Conservation (phyloP, 2,113 vertebrate genomes). For the Crotalus horridus region DNA sequence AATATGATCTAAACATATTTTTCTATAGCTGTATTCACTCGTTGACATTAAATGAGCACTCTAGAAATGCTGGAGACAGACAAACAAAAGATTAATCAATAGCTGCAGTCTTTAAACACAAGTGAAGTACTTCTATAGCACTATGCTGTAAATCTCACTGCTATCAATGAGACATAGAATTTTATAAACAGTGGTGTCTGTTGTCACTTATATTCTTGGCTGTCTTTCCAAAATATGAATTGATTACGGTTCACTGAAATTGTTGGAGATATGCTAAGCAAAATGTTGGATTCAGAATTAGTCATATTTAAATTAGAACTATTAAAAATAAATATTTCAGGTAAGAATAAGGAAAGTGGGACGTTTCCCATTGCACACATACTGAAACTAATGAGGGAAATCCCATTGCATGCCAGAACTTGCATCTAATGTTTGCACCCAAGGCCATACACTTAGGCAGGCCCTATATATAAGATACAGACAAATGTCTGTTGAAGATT, state of each 20-base stretch:
- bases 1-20: background rate
- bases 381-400: background rate
- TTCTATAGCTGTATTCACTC: background rate
- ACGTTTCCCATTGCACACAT: background rate
- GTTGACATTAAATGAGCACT: conserved; percentile 8
- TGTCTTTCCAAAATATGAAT: background rate
- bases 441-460: background rate
- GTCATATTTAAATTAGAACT: background rate
- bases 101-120: background rate
- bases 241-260: background rate
- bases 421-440: background rate
- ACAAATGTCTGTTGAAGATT: background rate
- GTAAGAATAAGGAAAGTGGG: background rate
- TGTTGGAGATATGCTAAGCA: background rate
- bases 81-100: background rate
- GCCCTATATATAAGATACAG: background rate
- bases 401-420: background rate
- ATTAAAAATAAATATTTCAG: background rate
- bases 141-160: background rate
- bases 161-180: background rate
- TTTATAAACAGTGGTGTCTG: background rate
- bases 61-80: background rate
- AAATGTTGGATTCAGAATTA: background rate
- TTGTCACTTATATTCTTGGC: background rate
- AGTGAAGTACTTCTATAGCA: background rate